Percentiles rank a stretch among this genome's conserved stretches.
phyloP scores from a whole-genome alignment of 1,140 invertebrate species.

The Spodoptera litura region DNA sequence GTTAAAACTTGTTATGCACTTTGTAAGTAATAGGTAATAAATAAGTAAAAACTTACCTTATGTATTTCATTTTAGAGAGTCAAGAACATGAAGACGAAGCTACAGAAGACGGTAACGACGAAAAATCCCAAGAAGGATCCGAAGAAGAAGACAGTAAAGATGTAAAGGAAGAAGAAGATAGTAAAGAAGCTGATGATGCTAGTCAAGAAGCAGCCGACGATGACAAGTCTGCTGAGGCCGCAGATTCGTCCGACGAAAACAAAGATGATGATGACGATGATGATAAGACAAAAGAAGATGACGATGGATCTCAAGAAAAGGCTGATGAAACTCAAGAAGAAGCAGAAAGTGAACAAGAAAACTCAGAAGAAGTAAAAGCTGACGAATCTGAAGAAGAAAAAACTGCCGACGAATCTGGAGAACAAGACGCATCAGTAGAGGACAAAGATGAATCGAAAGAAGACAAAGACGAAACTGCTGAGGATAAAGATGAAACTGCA shows the following conservation, averaged over 20 bases:
- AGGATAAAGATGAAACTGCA: constrained; percentile 47
- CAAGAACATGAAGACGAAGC: constrained; percentile 62
- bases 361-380: constrained; percentile 74
- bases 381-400: constrained; percentile 68
- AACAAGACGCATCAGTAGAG: constrained; percentile 59
- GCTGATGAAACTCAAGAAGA: constrained; percentile 78
- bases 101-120: constrained; percentile 57
- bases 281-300: constrained; percentile 69
- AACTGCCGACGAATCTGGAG: constrained; percentile 68
- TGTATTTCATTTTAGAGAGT: constrained; percentile 64
- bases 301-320: constrained; percentile 81
- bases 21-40: neutral
- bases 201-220: constrained; percentile 63
- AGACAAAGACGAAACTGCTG: constrained; percentile 53
- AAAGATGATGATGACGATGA: constrained; percentile 65
- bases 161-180: constrained; percentile 58
- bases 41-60: neutral
- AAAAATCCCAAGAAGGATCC: constrained; percentile 42
- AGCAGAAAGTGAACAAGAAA: constrained; percentile 58
- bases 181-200: constrained; percentile 54
- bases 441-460: constrained; percentile 67
- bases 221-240: constrained; percentile 57
- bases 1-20: neutral
- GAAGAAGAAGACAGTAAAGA: constrained; percentile 62
- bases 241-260: constrained; percentile 60